These are phyloP conservation scores for Tholera decimalis DNA, from an alignment of 2,888 invertebrate species.

Conservation along the genomic window DNA sequence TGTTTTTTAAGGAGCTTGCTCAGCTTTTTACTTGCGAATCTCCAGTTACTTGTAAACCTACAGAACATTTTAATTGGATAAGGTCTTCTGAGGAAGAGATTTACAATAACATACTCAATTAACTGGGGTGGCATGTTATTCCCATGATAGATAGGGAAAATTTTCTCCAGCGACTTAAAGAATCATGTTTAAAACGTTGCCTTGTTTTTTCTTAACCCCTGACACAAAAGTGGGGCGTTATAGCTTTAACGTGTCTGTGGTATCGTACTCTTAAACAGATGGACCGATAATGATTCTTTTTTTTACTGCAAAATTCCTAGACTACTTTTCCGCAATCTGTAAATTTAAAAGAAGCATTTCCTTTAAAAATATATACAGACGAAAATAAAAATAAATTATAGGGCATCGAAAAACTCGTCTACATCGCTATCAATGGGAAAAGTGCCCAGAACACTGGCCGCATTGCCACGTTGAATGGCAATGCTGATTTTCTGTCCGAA, in stretches of 20 bases:
- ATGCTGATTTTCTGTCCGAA: no score
- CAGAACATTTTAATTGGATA: conserved; percentile 52
- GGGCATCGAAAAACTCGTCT: no score
- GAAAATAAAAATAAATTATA: no score
- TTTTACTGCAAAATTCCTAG: no score
- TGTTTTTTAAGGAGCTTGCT: neutral
- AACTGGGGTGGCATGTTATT: conserved; percentile 46
- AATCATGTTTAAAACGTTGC: conserved; percentile 76
- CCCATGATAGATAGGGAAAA: conserved; percentile 62
- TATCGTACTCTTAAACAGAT: no score
- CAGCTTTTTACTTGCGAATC: neutral
- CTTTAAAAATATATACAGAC: no score
- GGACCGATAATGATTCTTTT: no score
- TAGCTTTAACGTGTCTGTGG: no score
- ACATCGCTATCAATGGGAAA: no score
- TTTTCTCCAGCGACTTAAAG: conserved; percentile 68
- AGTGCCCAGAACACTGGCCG: no score
- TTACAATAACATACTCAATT: conserved; percentile 18
- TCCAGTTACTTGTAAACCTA: conserved; percentile 9
- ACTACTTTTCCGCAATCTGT: conserved; percentile 74
- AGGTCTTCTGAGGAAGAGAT: conserved; percentile 22
- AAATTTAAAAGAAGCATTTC: conserved; percentile 78
- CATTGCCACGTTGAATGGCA: no score
- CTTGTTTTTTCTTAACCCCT: conserved; percentile 75
- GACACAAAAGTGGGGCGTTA: no score